Conservation (phyloP, 2,888 invertebrate genomes). For the Sclerodermus sp. region DNA sequence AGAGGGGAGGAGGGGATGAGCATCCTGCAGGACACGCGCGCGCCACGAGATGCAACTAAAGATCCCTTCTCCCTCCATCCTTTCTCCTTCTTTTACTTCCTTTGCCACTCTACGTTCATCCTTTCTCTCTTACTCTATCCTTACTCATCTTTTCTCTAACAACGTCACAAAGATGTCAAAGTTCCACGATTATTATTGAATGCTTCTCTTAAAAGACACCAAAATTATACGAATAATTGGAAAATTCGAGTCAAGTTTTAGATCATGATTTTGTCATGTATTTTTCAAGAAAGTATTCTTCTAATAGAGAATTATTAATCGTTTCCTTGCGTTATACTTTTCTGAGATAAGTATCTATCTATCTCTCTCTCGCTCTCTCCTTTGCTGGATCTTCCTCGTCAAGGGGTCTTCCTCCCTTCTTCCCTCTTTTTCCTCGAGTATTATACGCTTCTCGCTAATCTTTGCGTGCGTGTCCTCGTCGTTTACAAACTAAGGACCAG, state of each 20-base stretch:
- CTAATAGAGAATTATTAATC: too few species aligned
- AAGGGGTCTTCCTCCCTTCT: not conserved
- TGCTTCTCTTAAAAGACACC: too few species aligned
- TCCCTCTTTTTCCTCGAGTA: not conserved
- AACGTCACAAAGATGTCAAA: too few species aligned
- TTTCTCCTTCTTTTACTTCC: constrained; percentile 31
- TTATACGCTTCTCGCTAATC: constrained; percentile 25
- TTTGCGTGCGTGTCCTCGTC: constrained; percentile 29
- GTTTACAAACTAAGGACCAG: constrained; percentile 24
- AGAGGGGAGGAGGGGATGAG: constrained; percentile 36
- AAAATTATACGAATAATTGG: too few species aligned
- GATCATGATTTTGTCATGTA: too few species aligned
- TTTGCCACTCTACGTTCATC: constrained; percentile 22
- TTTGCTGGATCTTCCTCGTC: too few species aligned
- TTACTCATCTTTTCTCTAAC: constrained; percentile 18
- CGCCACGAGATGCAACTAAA: constrained; percentile 54
- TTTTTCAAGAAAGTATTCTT: too few species aligned
- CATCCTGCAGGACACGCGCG: constrained; percentile 54
- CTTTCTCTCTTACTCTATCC: constrained; percentile 1
- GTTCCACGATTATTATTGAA: too few species aligned
- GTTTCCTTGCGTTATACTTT: too few species aligned
- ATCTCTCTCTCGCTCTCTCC: constrained; percentile 8
- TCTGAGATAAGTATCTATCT: too few species aligned
- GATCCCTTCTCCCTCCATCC: constrained; percentile 38
- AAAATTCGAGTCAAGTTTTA: too few species aligned